These are phyloP conservation scores for Lepus townsendii DNA, from an alignment of 2,797 vertebrate genomes.

Conservation along the genomic window DNA sequence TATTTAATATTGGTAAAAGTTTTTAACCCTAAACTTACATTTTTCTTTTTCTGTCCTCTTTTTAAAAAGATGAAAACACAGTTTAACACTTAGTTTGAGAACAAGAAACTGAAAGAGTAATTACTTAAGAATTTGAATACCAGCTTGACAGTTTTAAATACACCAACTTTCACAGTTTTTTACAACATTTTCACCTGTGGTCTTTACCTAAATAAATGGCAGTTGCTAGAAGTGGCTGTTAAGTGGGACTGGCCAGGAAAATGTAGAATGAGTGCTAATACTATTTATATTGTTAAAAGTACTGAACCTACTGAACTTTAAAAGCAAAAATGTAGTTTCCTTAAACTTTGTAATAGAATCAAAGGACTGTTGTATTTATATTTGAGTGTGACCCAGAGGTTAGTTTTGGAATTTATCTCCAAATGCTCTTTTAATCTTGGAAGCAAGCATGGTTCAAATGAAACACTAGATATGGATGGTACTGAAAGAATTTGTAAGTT, in stretches of 20 bases:
- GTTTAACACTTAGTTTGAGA: background rate
- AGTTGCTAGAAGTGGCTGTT: background rate
- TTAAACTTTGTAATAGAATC: constrained; percentile 1
- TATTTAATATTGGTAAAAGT: constrained; percentile 13
- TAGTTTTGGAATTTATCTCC: constrained; percentile 55
- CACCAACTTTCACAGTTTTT: background rate
- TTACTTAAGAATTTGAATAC: constrained; percentile 46
- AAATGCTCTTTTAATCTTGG: constrained; percentile 31
- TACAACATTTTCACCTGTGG: background rate
- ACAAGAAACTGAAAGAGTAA: constrained; percentile 7
- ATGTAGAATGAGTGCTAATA: background rate
- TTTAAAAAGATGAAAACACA: background rate
- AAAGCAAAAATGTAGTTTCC: background rate
- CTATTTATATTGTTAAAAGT: background rate
- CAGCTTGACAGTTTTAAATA: background rate
- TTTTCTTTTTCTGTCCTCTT: background rate
- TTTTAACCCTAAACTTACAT: background rate
- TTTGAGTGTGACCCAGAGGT: constrained; percentile 14
- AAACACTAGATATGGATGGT: background rate
- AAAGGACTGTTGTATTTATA: background rate
- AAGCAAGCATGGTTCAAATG: constrained; percentile 34
- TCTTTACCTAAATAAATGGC: background rate
- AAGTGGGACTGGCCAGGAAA: background rate
- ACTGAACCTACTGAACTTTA: background rate
- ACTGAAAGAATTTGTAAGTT: constrained; percentile 21